Base-by-base conservation (phyloP, 1,140 invertebrate genomes). In the Heterodera schachtii region DNA sequence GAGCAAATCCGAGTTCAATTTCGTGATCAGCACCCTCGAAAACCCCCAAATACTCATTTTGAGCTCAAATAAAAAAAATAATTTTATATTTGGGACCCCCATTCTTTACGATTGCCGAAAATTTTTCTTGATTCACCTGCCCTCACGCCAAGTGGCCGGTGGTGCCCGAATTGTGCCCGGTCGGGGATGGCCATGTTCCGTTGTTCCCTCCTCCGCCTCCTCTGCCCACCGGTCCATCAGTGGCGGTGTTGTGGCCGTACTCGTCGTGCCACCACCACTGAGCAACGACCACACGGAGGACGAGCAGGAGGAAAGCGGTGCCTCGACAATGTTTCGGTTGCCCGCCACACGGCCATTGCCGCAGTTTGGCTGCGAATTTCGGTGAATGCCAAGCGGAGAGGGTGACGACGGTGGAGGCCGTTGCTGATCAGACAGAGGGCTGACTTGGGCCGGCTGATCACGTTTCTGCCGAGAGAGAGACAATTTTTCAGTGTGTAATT, bases 231-330 rank as follows among this genome's bases (percentile, higher is more conserved):
- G 82, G 57, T 43, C 57, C 52, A 84, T 57, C 19, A 46, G 67
- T 43, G 31, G 67, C 7, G 41, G 73, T 70, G 21, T 47, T 41
- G 78, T 57, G 57, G 44, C 73, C 9, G 49, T 71, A 81, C 49
- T 78, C 13, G 69, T 46, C 19, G 11, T 77, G 21, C 44, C 21
- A n/a, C 49, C 57, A 41, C 57, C 52, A 80, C n/a, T 66, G 60
- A 73, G 64, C 31, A 43, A 49, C 19, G 83, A 85, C 52, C 86
- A 84, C 52, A 85, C 52, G 21, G 84, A 85, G 19, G 84, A 85
- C n/a, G 84, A 84, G 43, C 86, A 84, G 44, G 84, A 85, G 57
- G 84, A 85, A 19, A 85, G 46, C n/a, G 84, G 46, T 19, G 84
- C 79, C 82, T 85, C 84, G 11, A 69, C 70, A 80, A 80, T 80